Conservation (phyloP, 2,113 vertebrate species). For the Glaucomys volans region DNA sequence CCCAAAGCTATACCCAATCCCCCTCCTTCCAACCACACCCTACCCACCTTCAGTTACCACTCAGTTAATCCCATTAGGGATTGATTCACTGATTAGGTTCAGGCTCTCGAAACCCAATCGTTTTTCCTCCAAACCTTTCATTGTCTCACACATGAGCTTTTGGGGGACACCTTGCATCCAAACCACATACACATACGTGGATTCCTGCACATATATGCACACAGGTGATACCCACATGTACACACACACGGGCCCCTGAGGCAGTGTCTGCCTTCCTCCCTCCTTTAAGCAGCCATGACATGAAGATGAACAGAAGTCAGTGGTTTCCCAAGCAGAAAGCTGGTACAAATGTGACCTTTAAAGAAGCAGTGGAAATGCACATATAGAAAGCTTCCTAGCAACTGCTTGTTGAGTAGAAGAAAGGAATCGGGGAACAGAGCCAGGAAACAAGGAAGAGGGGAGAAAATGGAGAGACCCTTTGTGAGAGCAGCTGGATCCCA, state of each 20-base stretch:
- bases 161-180: no score
- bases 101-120: no score
- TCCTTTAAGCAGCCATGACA: neutral
- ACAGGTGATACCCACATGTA: neutral
- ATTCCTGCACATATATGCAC: neutral
- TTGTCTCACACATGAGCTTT: no score
- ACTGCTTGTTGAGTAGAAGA: slow-evolving; percentile 24
- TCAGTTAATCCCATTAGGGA: no score
- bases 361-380: neutral
- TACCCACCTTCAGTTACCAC: no score
- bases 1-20: fast-evolving
- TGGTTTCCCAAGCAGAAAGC: neutral
- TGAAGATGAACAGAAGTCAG: neutral
- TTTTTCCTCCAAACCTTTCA: no score
- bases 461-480: neutral
- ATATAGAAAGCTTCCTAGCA: slow-evolving; percentile 51
- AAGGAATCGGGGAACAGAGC: neutral
- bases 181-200: neutral
- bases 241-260: neutral
- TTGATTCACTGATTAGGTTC: no score
- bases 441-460: slow-evolving; percentile 40
- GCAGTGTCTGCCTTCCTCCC: neutral
- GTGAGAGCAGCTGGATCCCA: neutral
- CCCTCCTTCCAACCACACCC: no score
- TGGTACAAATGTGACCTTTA: slow-evolving; percentile 13